These are phyloP conservation scores for Telmatherina bonti DNA, from an alignment of 2,797 vertebrate species.

Conservation along the genomic window DNA sequence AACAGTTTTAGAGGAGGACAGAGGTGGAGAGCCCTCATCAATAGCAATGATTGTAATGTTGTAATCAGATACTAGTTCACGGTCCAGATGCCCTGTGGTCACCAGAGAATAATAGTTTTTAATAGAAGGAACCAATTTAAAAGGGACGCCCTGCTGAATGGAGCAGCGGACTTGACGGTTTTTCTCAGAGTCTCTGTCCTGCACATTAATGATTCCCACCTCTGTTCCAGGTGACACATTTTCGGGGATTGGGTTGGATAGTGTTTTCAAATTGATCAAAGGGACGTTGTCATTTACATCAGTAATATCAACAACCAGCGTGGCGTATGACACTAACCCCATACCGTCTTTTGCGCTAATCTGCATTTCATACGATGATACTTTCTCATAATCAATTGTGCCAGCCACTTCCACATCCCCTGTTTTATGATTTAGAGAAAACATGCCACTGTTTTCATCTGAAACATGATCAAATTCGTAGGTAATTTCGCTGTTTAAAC, in stretches of 20 bases:
- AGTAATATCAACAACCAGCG: too few species aligned
- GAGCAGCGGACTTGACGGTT: slow-evolving; percentile 48
- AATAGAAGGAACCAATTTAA: slow-evolving; percentile 40
- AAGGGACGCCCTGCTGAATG: slow-evolving; percentile 59
- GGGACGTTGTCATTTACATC: too few species aligned
- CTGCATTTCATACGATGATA: slow-evolving; percentile 49
- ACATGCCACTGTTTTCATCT: slow-evolving; percentile 8
- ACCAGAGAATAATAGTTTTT: slow-evolving; percentile 79
- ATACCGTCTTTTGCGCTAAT: slow-evolving; percentile 73
- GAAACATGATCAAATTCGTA: slow-evolving; percentile 62
- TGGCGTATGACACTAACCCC: slow-evolving; percentile 41
- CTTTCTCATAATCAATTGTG: slow-evolving; percentile 77
- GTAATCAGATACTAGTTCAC: slow-evolving; percentile 51
- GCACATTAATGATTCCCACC: slow-evolving; percentile 72
- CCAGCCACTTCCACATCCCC: slow-evolving; percentile 68
- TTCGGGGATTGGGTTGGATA: too few species aligned
- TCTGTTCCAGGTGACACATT: too few species aligned
- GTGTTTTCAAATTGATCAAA: too few species aligned
- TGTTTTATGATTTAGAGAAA: slow-evolving; percentile 49
- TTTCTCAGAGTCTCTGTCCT: slow-evolving; percentile 71
- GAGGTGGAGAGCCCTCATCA: too few species aligned
- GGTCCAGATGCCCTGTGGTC: slow-evolving; percentile 55
- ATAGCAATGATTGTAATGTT: slow-evolving; percentile 37
- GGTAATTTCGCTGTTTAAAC: slow-evolving; percentile 59
- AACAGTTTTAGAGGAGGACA: slow-evolving; percentile 33